phyloP scores from a whole-genome alignment of 2,888 invertebrate species.

The Lithophane semibrunnea region DNA sequence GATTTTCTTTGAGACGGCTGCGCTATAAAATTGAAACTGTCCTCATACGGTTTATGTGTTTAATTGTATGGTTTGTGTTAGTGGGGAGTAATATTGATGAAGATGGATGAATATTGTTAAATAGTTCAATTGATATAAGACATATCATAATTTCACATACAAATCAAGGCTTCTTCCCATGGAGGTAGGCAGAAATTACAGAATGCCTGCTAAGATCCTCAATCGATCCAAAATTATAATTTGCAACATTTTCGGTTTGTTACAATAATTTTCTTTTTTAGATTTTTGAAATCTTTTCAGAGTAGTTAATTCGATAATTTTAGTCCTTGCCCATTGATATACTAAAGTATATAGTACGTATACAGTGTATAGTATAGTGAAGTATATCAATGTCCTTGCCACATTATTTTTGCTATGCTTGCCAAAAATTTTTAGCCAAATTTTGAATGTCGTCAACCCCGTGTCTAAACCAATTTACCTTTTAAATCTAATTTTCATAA shows the following conservation, averaged over 20 bases:
- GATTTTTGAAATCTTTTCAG: no score
- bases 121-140: neutral
- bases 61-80: conserved; percentile 47
- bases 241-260: neutral
- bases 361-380: no score
- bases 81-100: neutral
- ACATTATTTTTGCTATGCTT: neutral
- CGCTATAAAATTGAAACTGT: conserved; percentile 72
- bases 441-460: neutral
- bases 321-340: no score
- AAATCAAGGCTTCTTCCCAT: neutral
- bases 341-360: no score
- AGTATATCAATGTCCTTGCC: no score
- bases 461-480: neutral
- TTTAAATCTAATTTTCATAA: neutral
- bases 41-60: conserved; percentile 47
- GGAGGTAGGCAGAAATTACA: neutral
- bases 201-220: neutral
- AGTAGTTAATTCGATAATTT: neutral
- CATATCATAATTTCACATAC: neutral
- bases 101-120: neutral
- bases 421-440: neutral
- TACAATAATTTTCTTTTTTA: neutral
- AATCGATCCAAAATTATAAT: neutral
- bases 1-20: conserved; percentile 75